Evolutionary conservation across 1,140 invertebrate genomes (phyloP).

Genomic region (Sycophila sp.): DNA sequence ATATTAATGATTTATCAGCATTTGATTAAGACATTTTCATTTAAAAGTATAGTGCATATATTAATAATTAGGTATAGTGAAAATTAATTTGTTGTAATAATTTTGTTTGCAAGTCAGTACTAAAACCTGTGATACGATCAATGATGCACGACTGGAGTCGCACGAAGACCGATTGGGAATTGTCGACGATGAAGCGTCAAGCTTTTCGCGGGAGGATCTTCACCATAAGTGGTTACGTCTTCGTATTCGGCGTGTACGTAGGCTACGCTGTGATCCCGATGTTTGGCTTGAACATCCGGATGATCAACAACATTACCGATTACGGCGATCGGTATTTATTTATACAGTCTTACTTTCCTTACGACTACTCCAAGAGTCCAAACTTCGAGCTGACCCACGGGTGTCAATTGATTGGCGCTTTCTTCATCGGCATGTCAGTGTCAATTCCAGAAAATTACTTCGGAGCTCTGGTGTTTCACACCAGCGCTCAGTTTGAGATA

Average conservation of each 20-base stretch:
- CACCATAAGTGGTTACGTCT: not conserved
- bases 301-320: constrained; percentile 7
- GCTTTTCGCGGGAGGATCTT: not conserved
- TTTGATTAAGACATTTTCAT: too few relatives aligned
- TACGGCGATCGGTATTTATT: not conserved
- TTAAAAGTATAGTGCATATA: too few relatives aligned
- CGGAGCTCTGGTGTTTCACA: not conserved
- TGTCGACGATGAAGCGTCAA: not conserved
- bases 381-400: not conserved
- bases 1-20: too few relatives aligned
- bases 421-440: not conserved
- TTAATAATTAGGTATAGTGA: too few relatives aligned
- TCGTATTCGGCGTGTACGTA: not conserved
- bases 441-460: constrained; percentile 2
- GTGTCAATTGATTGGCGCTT: not conserved
- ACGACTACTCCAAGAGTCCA: not conserved
- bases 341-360: not conserved
- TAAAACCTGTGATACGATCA: not conserved
- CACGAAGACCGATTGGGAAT: not conserved
- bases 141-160: not conserved
- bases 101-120: not conserved
- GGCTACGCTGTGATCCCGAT: not conserved
- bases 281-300: not conserved
- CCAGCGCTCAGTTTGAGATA: not conserved
- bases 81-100: too few relatives aligned